phyloP scores from a whole-genome alignment of 1,140 invertebrate genomes.

The Rhizoglyphus robini region DNA sequence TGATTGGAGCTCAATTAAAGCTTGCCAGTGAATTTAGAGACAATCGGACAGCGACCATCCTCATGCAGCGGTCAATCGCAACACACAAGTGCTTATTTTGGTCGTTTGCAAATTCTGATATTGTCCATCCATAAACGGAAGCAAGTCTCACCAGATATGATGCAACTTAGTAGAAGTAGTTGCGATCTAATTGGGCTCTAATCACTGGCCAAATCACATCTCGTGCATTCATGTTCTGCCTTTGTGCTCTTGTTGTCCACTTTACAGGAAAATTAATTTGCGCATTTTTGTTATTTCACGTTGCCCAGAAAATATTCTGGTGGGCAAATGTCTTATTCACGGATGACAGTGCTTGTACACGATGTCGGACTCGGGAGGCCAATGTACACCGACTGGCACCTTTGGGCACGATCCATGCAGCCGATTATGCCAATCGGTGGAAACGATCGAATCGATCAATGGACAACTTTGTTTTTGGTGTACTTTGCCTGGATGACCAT shows the following conservation, averaged over 20 bases:
- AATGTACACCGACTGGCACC: too few relatives aligned
- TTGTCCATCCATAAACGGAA: background rate
- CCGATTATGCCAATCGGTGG: too few relatives aligned
- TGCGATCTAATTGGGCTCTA: background rate
- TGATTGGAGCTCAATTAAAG: constrained; percentile 8
- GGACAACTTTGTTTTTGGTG: constrained; percentile 8
- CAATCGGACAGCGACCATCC: background rate
- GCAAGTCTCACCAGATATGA: too few relatives aligned
- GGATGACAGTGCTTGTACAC: background rate
- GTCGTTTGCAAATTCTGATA: background rate
- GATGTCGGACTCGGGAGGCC: background rate
- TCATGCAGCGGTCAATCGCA: background rate
- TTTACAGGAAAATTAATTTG: background rate
- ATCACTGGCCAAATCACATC: constrained; percentile 2
- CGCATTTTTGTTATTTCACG: too few relatives aligned
- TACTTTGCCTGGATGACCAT: background rate
- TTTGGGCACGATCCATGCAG: too few relatives aligned
- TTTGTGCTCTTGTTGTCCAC: background rate
- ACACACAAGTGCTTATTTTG: background rate
- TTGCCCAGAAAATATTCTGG: too few relatives aligned
- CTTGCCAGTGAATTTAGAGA: too few relatives aligned
- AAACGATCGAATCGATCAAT: constrained; percentile 11
- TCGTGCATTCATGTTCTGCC: background rate
- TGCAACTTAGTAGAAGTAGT: too few relatives aligned
- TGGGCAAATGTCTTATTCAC: constrained; percentile 12